A percentile compares a stretch with the other conserved stretches of the same genome.
Evolutionary conservation across 2,888 invertebrate genomes (phyloP).

Genomic region (Microchrysa polita): DNA sequence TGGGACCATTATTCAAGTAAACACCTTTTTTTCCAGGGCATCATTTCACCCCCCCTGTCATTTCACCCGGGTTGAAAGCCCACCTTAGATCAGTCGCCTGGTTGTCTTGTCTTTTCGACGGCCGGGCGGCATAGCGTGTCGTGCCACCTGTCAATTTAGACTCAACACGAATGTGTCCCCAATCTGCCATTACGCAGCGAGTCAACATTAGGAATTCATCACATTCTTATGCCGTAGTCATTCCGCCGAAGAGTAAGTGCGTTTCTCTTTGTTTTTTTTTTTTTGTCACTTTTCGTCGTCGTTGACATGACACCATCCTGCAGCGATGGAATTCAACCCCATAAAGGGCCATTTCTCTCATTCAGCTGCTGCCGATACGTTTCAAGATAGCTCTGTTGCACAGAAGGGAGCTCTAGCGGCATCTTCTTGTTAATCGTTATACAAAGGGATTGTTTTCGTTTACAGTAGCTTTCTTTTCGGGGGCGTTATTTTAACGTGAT

Average conservation of each 20-base stretch:
- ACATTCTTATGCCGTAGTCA: neutral
- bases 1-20: constrained; percentile 35
- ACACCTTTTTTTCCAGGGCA: constrained; percentile 18
- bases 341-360: neutral
- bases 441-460: constrained; percentile 21
- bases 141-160: neutral
- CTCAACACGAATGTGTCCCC: neutral
- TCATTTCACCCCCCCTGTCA: neutral
- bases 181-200: neutral
- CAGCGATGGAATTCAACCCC: neutral
- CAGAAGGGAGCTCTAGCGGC: neutral
- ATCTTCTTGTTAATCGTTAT: neutral
- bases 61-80: neutral
- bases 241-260: neutral
- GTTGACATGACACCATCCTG: neutral
- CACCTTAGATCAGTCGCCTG: neutral
- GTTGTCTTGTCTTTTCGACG: too few relatives aligned
- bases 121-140: too few relatives aligned
- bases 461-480: neutral
- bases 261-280: too few relatives aligned
- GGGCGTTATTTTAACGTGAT: constrained; percentile 10
- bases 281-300: neutral
- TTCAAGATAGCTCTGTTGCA: neutral
- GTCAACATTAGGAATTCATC: neutral
- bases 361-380: neutral